Base-by-base conservation (phyloP, 2,888 invertebrate genomes). In the Zaprionus obscuricornis region DNA sequence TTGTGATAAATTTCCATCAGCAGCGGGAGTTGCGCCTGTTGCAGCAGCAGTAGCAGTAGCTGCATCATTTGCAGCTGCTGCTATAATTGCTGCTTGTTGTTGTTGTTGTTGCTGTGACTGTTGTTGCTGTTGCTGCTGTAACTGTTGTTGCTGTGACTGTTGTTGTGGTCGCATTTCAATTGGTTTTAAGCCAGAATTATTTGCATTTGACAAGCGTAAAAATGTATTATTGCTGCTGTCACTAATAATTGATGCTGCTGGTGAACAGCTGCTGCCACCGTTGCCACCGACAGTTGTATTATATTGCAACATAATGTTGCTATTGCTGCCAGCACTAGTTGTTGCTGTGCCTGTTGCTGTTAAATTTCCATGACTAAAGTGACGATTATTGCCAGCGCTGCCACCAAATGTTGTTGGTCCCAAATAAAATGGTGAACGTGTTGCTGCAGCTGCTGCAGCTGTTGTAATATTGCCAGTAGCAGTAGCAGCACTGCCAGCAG, bases 381-480 rank as follows among this genome's bases (percentile, higher is more conserved):
- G 50, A 31, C 78, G 78, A 64, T 91, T 91, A 68, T 93, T 93
- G 0, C 93, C 92, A 8, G 93, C 92, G 8, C 95, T 93, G 29
- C 96, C 96, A 1, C 96, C 96, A 87, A 94, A 96, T 66, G 92
- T 93, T 1, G 95, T 95, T 62, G 92, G 92, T 16, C 95, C 95
- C 65, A 92, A 92, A 86, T 96, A 96, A 88, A 96, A 96, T 8
- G 96, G 94, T 1, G 39, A 76, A n/a, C 18, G 39, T 27, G 1
- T 24, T 40, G 6, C 20, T 31, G 26, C 56, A 72, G 56, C 66
- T 63, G 24, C 58, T 84, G 22, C 22, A 5, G 22, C 7, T 22
- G 22, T 22, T 22, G 4, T n/a, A n/a, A n/a, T n/a, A n/a, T n/a
- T n/a, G n/a, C n/a, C n/a, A n/a, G n/a, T n/a, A n/a, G n/a, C n/a